phyloP scores from a whole-genome alignment of 2,113 vertebrate genomes.

The Bolborhynchus lineola region DNA sequence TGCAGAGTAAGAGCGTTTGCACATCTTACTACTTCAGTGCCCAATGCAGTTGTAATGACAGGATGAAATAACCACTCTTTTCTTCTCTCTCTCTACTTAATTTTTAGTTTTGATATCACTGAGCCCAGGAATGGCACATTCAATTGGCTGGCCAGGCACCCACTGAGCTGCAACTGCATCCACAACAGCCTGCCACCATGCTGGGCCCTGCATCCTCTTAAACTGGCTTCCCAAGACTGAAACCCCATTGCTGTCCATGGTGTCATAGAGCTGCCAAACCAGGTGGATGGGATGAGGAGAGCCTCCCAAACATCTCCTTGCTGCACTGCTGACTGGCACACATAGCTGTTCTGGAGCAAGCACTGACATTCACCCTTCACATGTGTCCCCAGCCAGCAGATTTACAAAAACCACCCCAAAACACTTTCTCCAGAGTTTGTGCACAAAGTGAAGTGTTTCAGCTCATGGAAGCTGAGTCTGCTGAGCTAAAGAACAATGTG shows the following conservation, averaged over 20 bases:
- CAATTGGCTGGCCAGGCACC: background rate
- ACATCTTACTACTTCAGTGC: fast-evolving
- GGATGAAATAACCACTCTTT: background rate
- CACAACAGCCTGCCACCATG: background rate
- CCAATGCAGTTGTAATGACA: background rate
- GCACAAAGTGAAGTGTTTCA: background rate
- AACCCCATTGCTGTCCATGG: background rate
- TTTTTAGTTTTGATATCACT: background rate
- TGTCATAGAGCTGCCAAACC: background rate
- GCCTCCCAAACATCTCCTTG: background rate
- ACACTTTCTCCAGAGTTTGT: background rate
- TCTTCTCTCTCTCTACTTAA: background rate
- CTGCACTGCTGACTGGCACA: background rate
- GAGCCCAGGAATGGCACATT: background rate
- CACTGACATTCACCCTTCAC: background rate
- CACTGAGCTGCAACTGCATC: background rate
- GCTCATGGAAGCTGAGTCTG: background rate
- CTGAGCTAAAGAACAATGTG: background rate
- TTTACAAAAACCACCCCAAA: background rate
- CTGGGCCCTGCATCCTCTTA: background rate
- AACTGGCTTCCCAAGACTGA: background rate
- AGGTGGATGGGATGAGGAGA: fast-evolving
- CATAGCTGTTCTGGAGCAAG: fast-evolving
- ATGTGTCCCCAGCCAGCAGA: background rate
- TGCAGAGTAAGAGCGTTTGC: background rate